Conservation (phyloP, 2,797 vertebrate genomes). For the Spheniscus humboldti region DNA sequence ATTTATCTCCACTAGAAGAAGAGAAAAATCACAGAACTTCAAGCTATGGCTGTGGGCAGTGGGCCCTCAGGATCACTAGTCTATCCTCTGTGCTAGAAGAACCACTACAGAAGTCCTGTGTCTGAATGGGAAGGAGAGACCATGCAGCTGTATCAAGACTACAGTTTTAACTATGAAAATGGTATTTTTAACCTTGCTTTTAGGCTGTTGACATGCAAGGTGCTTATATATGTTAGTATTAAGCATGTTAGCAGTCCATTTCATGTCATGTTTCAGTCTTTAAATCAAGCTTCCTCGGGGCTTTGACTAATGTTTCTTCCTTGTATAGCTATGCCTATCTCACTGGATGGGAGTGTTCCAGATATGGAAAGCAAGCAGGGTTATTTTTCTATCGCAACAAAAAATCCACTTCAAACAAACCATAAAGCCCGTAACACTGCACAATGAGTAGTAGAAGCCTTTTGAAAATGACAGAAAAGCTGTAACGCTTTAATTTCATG, state of each 20-base stretch:
- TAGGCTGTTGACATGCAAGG: neutral
- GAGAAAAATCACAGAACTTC: neutral
- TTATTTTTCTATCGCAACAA: neutral
- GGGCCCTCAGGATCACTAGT: neutral
- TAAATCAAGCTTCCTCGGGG: neutral
- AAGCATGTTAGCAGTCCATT: neutral
- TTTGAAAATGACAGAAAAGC: neutral
- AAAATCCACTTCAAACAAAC: neutral
- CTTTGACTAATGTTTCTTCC: neutral
- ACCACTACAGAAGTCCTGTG: neutral
- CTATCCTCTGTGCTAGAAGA: neutral
- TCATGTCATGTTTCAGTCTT: neutral
- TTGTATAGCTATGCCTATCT: neutral
- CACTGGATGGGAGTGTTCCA: neutral
- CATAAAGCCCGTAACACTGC: neutral
- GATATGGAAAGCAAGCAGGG: neutral
- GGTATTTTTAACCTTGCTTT: neutral
- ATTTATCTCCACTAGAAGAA: neutral
- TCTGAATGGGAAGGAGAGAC: neutral
- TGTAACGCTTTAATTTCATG: neutral
- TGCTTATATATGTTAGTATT: neutral
- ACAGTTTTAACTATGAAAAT: neutral
- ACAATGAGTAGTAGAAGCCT: neutral
- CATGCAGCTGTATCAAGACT: neutral
- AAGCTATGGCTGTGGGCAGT: neutral